Evolutionary conservation across 2,888 invertebrate genomes (phyloP).

Genomic region (Plebejus melissa): DNA sequence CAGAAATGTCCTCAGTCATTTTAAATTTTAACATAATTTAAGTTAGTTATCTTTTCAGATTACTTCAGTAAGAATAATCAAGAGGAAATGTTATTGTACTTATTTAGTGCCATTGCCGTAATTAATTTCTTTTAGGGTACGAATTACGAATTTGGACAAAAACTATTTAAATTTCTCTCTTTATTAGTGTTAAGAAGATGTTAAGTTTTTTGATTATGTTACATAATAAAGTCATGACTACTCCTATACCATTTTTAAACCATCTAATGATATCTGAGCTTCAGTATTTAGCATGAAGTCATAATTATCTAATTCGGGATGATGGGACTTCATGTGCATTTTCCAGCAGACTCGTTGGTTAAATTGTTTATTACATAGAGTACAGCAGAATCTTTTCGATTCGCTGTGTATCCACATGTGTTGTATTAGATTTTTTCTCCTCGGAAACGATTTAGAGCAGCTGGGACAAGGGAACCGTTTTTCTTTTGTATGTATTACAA

Average conservation of each 20-base stretch:
- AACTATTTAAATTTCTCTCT: too few species aligned
- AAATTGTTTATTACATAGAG: constrained; percentile 62
- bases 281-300: constrained; percentile 52
- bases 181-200: neutral
- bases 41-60: neutral
- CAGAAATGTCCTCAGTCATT: constrained; percentile 46
- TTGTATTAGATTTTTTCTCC: constrained; percentile 62
- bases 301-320: constrained; percentile 55
- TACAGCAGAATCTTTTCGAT: constrained; percentile 61
- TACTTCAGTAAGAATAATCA: neutral
- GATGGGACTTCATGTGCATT: constrained; percentile 64
- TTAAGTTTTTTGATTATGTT: neutral
- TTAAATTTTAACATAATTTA: constrained; percentile 20
- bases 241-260: constrained; percentile 40
- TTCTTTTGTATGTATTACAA: constrained; percentile 75
- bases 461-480: constrained; percentile 70
- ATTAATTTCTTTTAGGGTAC: neutral
- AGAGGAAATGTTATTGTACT: neutral
- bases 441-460: constrained; percentile 65
- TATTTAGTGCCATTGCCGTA: neutral
- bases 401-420: constrained; percentile 72
- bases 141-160: neutral
- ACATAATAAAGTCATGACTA: neutral
- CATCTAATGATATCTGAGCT: constrained; percentile 47
- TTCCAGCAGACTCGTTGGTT: constrained; percentile 69